Percentiles rank a stretch among this genome's conserved stretches.
Conservation (phyloP, 2,113 vertebrate genomes). For the Neogale vison region DNA sequence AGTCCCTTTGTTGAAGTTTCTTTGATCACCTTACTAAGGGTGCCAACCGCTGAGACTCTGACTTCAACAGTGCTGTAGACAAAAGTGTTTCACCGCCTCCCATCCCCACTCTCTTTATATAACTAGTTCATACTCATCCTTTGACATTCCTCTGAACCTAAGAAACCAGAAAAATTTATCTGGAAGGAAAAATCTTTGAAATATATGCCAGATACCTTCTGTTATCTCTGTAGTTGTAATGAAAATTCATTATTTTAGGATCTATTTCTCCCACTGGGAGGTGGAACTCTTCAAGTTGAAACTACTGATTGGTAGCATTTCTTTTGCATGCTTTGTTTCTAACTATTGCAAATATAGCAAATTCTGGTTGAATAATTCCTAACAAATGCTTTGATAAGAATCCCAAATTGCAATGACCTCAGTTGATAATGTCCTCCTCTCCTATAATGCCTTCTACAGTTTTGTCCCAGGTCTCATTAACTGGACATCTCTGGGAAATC, state of each 20-base stretch:
- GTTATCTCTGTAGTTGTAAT: background rate
- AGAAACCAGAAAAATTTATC: background rate
- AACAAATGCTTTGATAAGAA: background rate
- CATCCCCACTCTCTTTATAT: background rate
- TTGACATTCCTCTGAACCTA: background rate
- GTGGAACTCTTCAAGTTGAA: constrained; percentile 39
- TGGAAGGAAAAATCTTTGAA: constrained; percentile 21
- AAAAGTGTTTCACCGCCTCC: background rate
- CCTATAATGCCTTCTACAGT: background rate
- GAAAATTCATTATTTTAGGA: constrained; percentile 46
- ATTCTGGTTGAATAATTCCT: constrained; percentile 35
- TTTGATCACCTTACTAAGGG: background rate
- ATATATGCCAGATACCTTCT: constrained; percentile 13
- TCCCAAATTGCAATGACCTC: background rate
- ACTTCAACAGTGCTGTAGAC: background rate
- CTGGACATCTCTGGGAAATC: background rate
- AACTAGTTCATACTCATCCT: background rate
- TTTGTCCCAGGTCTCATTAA: background rate
- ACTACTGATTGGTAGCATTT: background rate
- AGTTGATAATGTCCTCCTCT: background rate
- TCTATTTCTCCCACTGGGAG: background rate
- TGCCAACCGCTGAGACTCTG: background rate
- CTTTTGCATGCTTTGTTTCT: background rate
- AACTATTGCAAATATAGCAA: background rate
- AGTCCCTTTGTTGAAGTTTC: background rate